Evolutionary conservation across 1,140 invertebrate genomes (phyloP), one percentile per base, ranked within the genome.

Genomic region (Leptinotarsa defecta): DNA sequence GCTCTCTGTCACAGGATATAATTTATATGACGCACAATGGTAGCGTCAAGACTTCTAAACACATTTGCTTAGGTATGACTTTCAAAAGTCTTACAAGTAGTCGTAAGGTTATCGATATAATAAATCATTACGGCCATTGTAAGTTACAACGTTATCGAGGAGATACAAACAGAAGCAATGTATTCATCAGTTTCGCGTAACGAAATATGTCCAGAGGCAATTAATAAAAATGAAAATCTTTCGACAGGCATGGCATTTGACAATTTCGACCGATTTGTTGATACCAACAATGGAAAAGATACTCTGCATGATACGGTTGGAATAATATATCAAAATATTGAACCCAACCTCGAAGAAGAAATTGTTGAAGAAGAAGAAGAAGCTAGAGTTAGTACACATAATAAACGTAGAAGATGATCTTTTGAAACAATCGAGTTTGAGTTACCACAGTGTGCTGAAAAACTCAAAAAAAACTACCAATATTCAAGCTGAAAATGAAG

Each of bases 281-380:
- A 88, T 67, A 88, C 86, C 27, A 27, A 77, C 6, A 83, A 75
- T 79, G 86, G 86, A 43, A 85, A 84, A 80, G 85, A 85, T 27
- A 87, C 86, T 75, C 68, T 88, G 1, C 84, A 88, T 79, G 87
- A 88, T 74, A 88, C 86, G 13, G 86, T 88, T n/a, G 87, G 86
- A 22, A 87, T 88, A 57, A 84, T 85, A 71, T 86, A 81, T 79
- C 43, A 78, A 77, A 73, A 78, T 49, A 67, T 76, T 19, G 57
- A 69, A 1, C 63, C 24, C 3, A 57, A 15, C 15, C 1, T 24
- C 3, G 69, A 72, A 49, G 34, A 43, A n/a, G 68, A 34, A 20
- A 62, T 65, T 74, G 63, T 34, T 13, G 67, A 74, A 52, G 13
- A 15, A 15, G 6, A n/a, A 62, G 68, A 48, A 63, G 67, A 76